These are phyloP conservation scores for Hypotaenidia philippensis DNA, from an alignment of 2,797 vertebrate genomes.

Conservation along the genomic window DNA sequence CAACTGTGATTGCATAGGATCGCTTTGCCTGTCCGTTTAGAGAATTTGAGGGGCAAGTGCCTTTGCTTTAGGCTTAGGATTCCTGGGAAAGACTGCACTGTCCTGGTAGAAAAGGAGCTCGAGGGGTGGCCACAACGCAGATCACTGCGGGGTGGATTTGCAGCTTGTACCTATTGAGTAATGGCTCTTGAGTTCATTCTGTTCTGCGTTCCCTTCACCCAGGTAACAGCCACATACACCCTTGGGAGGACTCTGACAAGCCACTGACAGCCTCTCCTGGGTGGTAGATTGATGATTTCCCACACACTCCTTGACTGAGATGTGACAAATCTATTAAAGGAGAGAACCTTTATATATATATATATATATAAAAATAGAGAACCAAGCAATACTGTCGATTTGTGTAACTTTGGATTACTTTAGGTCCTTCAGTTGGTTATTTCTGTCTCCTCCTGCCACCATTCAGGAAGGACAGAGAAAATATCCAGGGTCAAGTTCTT, in stretches of 20 bases:
- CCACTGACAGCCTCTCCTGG: background rate
- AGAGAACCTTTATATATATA: background rate
- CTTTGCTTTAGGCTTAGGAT: background rate
- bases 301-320: background rate
- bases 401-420: background rate
- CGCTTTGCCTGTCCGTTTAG: background rate
- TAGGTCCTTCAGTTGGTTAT: background rate
- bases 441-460: background rate
- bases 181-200: background rate
- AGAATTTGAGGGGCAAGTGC: background rate
- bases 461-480: background rate
- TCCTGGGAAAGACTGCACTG: background rate
- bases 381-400: background rate
- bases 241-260: background rate
- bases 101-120: background rate
- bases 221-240: background rate
- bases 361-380: too few relatives aligned
- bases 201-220: background rate
- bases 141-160: fast-evolving
- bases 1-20: background rate
- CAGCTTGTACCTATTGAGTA: background rate
- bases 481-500: background rate
- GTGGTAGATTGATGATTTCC: background rate
- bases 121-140: background rate
- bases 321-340: background rate